These are phyloP conservation scores for Drosophila bocqueti DNA, from an alignment of 1,140 invertebrate genomes.

Conservation along the genomic window DNA sequence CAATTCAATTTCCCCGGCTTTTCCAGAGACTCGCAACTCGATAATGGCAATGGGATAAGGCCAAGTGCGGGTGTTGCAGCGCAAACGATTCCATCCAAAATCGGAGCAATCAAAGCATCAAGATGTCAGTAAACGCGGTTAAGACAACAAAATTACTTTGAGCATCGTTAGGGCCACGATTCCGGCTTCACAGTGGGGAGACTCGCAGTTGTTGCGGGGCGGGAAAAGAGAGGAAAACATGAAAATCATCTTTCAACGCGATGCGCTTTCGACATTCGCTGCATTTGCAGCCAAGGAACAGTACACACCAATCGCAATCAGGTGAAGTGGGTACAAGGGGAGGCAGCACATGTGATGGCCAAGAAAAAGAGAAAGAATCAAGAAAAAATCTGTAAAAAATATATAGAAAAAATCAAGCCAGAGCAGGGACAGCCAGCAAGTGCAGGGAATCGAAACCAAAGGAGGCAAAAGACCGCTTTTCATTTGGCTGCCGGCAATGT, in stretches of 20 bases:
- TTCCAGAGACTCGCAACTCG: conserved; percentile 36
- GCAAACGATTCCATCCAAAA: conserved; percentile 72
- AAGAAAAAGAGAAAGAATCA: conserved; percentile 1
- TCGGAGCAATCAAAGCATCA: conserved; percentile 79
- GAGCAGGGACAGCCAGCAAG: conserved; percentile 49
- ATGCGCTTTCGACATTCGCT: conserved; percentile 57
- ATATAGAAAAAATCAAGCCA: conserved; percentile 1
- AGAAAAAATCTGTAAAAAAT: conserved; percentile 2
- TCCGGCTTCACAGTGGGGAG: conserved; percentile 27
- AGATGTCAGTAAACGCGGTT: conserved; percentile 77
- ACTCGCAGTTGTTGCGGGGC: neutral
- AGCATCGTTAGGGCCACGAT: conserved; percentile 70
- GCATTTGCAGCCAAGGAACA: conserved; percentile 25
- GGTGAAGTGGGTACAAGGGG: conserved; percentile 32
- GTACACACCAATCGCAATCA: conserved; percentile 48
- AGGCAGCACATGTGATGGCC: conserved; percentile 9
- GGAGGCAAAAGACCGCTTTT: conserved; percentile 59
- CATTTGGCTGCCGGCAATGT: conserved; percentile 63
- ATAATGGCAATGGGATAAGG: conserved; percentile 71
- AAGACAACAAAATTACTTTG: conserved; percentile 78
- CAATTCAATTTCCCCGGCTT: conserved; percentile 71
- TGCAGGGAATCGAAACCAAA: conserved; percentile 55
- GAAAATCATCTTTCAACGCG: conserved; percentile 82
- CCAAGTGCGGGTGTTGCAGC: conserved; percentile 63
- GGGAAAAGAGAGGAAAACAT: conserved; percentile 63